Evolutionary conservation across 1,140 invertebrate species (phyloP), one percentile per base, ranked within the genome.

Genomic region (Drosophila sucinea): DNA sequence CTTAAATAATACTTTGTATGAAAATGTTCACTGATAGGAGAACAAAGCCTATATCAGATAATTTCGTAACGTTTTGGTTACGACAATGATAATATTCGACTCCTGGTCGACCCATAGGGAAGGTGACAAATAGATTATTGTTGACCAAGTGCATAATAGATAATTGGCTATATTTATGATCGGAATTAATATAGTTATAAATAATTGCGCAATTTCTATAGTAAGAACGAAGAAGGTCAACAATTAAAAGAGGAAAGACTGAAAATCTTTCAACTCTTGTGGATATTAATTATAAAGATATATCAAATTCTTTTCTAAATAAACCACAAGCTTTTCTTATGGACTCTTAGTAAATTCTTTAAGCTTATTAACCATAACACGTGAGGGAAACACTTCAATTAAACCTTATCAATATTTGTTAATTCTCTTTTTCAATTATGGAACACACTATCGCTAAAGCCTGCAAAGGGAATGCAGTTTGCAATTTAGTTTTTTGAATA

Each of bases 401-500:
- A 3, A 2, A 10, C 27, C 44, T 72, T 74, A 65, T 30, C 23
- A 65, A 70, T 78, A 68, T 75, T 85, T 75, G 40, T 63, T 38
- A 58, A 17, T 17, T 58, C 64, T 77, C 38, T 23, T 8, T 67
- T 70, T 56, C 51, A 60, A 78, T 63, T 63, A 51, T 72, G n/a
- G 33, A 66, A 64, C 25, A 44, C 38, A 23, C 60, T 77, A 64
- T 71, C 10, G 30, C 60, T 62, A 35, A 66, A 62, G 30, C 61
- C 54, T 44, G 58, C 7, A 17, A 69, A 8, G 7, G 7, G n/a
- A 35, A 40, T 27, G n/a, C 23, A 40, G 30, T 56, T 8, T 3
- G 57, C n/a, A 47, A 76, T 30, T 47, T 38, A 55, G 35, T 51
- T 64, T 73, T 87, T 87, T 58, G 30, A 74, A 87, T 87, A 87